Base-by-base conservation (phyloP, 2,113 vertebrate genomes). In the Equus przewalskii region DNA sequence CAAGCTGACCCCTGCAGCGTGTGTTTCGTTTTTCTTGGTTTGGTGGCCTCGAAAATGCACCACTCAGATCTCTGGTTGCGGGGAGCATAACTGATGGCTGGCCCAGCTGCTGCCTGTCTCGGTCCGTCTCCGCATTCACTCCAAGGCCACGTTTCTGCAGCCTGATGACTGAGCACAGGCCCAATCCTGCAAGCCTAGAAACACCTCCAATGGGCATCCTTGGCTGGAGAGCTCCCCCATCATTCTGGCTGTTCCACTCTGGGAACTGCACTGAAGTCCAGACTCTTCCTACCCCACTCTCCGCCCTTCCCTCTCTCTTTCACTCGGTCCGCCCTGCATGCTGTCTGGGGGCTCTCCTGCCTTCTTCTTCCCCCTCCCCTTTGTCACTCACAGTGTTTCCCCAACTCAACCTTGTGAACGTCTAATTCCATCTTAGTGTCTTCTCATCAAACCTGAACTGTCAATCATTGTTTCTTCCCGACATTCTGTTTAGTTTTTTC, bases 1-100 rank as follows among this genome's bases (percentile, higher is more conserved):
- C 3, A 1, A 1, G 41, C 18, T 0, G 1, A 75, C 60, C 41
- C 64, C 0, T 0, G 0, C 1, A 7, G 46, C 0, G 14, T 13
- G 6, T 2, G 1, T 26, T 36, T 33, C 1, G 1, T 69, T 89
- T 83, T 18, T 33, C 33, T 36, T 13, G 75, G 36, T 15, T 44
- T 5, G 9, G 18, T 1, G 44, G 62, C 21, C 24, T 4, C 15
- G 12, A 2, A 69, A 9, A 69, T 1, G 1, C 22, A 3, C 9
- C 44, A 9, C 18, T 49, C 60, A 16, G 76, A 24, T 4, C n/a
- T 24, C 62, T 18, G 12, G 4, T 36, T 21, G 46, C 1, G 7
- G 60, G 33, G 67, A 9, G 1, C 1, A 0, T 1, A 8, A 36
- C 5, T 46, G 22, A 49, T 73, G 0, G 80, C 28, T 0, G 13